Percentiles rank a stretch among this genome's conserved stretches.
Evolutionary conservation across 2,888 invertebrate genomes (phyloP).

Genomic region (Spilarctia lutea): DNA sequence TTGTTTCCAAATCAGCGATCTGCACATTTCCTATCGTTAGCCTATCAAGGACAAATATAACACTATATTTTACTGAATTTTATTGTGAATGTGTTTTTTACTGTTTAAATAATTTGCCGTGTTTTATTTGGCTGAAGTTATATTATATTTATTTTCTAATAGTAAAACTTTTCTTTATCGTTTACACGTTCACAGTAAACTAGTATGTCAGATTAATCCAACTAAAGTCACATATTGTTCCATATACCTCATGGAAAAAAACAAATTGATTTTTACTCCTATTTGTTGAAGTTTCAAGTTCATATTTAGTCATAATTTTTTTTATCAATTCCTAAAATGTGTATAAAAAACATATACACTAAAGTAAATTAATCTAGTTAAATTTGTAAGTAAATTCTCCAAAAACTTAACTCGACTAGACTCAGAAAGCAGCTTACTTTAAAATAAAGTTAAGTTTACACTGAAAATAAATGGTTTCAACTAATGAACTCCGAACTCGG

Average conservation of each 20-base stretch:
- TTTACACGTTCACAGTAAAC: too few species aligned
- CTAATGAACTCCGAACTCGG: constrained; percentile 35
- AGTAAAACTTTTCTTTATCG: too few species aligned
- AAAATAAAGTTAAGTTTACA: constrained; percentile 14
- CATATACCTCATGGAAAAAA: too few species aligned
- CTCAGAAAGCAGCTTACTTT: constrained; percentile 3
- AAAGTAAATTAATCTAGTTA: not conserved
- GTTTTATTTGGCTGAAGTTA: not conserved
- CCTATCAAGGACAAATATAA: constrained; percentile 50
- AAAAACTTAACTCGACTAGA: not conserved
- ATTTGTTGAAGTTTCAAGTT: not conserved
- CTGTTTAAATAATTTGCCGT: constrained; percentile 11
- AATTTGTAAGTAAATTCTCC: not conserved
- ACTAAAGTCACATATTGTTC: too few species aligned
- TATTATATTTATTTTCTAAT: not conserved
- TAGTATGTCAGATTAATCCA: too few species aligned
- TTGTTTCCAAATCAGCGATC: constrained; percentile 39
- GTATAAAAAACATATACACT: not conserved
- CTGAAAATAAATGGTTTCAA: constrained; percentile 19
- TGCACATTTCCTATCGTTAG: constrained; percentile 38
- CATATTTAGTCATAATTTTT: not conserved
- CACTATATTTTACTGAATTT: constrained; percentile 47
- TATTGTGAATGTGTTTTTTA: constrained; percentile 53
- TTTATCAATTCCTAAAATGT: not conserved
- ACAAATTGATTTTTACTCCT: not conserved